Percentiles rank a stretch among this genome's conserved stretches.
These are phyloP conservation scores for Apogon talboti DNA, from an alignment of 2,797 vertebrate genomes.

Conservation along the genomic window DNA sequence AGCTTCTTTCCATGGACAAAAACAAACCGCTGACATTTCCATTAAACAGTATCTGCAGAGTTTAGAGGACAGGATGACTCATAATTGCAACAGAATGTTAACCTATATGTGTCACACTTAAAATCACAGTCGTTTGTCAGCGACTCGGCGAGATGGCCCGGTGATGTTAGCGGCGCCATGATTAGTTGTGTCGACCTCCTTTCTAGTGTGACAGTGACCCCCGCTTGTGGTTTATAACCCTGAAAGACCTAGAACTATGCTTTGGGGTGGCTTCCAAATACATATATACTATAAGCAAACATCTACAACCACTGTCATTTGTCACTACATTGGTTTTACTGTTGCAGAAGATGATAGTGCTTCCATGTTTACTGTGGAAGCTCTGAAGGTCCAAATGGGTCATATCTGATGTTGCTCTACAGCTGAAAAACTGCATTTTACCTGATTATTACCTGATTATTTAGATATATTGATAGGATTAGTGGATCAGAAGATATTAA, in stretches of 20 bases:
- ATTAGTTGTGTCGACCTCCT: constrained; percentile 48
- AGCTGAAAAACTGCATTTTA: no score
- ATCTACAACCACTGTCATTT: constrained; percentile 3
- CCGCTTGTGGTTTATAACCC: no score
- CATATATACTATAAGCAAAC: not conserved
- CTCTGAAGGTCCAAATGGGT: no score
- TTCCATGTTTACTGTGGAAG: no score
- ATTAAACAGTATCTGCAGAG: not conserved
- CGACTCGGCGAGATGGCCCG: constrained; percentile 7
- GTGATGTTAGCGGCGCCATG: constrained; percentile 8
- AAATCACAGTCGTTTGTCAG: constrained; percentile 30
- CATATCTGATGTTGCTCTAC: no score
- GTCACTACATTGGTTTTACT: no score
- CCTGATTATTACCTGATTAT: no score
- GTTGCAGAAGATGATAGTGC: no score
- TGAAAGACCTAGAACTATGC: no score
- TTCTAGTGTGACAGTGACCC: not conserved
- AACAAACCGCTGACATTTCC: not conserved
- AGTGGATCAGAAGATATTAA: no score
- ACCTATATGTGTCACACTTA: constrained; percentile 16
- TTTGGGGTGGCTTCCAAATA: no score
- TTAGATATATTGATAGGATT: no score
- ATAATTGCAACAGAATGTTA: not conserved
- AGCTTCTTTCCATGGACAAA: not conserved
- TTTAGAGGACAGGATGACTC: not conserved